These are phyloP conservation scores for Megalurothrips usitatus DNA, from an alignment of 2,888 invertebrate species.

Conservation along the genomic window DNA sequence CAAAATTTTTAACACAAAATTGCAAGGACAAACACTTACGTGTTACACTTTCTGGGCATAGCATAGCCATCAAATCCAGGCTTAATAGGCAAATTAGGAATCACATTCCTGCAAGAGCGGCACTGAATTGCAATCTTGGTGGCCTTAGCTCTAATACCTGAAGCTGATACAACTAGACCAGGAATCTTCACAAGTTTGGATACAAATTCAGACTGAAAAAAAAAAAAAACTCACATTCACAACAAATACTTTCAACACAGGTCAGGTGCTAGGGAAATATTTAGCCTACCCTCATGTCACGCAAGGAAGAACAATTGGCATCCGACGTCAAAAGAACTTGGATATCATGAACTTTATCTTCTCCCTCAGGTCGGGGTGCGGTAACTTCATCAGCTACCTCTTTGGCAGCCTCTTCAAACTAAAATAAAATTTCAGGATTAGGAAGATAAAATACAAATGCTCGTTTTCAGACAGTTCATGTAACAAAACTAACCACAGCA, in stretches of 20 bases:
- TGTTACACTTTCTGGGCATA: conserved; percentile 89
- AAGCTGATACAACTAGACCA: conserved; percentile 91
- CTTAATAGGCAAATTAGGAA: conserved; percentile 84
- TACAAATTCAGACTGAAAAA: conserved; percentile 81
- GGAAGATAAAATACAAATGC: too few relatives aligned
- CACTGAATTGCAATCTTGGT: conserved; percentile 94
- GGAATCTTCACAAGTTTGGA: conserved; percentile 91
- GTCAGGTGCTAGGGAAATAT: background rate
- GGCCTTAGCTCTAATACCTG: conserved; percentile 92
- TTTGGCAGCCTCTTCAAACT: conserved; percentile 91
- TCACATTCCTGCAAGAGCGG: conserved; percentile 82
- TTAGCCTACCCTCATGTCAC: conserved; percentile 72
- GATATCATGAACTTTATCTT: conserved; percentile 85
- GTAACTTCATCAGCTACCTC: conserved; percentile 97
- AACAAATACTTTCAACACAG: background rate
- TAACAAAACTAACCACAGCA: conserved; percentile 57
- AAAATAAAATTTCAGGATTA: conserved; percentile 15
- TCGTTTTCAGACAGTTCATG: background rate
- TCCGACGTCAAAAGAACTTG: conserved; percentile 85
- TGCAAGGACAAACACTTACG: conserved; percentile 55
- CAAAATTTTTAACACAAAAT: background rate
- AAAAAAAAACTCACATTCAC: background rate
- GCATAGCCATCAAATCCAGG: conserved; percentile 95
- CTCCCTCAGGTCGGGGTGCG: conserved; percentile 82
- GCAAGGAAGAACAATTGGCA: conserved; percentile 71